These are phyloP conservation scores for Petrophora chlorosata DNA, from an alignment of 2,888 invertebrate genomes.

Conservation along the genomic window DNA sequence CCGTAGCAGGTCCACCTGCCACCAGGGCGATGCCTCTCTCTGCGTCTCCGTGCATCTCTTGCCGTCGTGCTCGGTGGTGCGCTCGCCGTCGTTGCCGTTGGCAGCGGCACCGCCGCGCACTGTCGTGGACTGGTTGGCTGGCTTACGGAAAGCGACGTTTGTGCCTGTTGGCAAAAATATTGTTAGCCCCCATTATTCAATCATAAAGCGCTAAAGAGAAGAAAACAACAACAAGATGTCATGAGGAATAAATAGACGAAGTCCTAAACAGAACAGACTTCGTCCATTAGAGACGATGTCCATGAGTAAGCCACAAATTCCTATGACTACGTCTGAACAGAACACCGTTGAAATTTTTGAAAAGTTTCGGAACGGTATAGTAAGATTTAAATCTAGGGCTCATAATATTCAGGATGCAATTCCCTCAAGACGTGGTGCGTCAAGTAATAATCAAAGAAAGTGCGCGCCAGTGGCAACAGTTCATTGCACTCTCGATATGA, in stretches of 20 bases:
- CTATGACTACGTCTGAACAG: too few species aligned
- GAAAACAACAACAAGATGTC: too few species aligned
- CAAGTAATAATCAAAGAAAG: background rate
- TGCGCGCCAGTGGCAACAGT: background rate
- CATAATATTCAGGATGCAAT: too few species aligned
- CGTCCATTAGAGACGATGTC: too few species aligned
- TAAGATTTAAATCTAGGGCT: background rate
- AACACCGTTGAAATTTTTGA: too few species aligned
- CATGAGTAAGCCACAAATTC: too few species aligned
- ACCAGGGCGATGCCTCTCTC: constrained; percentile 95
- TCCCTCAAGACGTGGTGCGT: background rate
- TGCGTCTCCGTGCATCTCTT: constrained; percentile 95
- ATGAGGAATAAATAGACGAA: too few species aligned
- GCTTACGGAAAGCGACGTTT: constrained; percentile 93
- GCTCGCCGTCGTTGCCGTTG: constrained; percentile 95
- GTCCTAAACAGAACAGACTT: too few species aligned
- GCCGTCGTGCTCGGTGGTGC: constrained; percentile 92
- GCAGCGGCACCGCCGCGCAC: constrained; percentile 92
- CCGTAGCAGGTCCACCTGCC: constrained; percentile 93
- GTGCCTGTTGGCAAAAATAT: constrained; percentile 82
- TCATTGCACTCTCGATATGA: background rate
- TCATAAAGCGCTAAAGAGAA: too few species aligned
- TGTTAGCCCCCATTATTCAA: too few species aligned
- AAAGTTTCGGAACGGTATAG: too few species aligned
- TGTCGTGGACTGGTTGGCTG: constrained; percentile 95